phyloP scores from a whole-genome alignment of 1,140 invertebrate genomes.

The Radopholus similis region DNA sequence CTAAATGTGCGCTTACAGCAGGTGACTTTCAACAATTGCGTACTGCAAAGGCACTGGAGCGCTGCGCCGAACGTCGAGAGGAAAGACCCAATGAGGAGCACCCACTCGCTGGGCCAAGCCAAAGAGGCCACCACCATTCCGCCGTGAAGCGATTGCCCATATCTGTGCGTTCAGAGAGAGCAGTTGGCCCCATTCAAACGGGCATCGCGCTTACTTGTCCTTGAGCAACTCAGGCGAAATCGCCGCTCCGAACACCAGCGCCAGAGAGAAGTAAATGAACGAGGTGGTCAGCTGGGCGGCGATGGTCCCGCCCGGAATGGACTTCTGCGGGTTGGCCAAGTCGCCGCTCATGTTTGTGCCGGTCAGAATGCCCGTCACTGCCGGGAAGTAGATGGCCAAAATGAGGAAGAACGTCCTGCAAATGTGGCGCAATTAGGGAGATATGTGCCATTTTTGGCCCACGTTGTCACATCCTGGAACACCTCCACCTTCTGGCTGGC shows the following conservation, averaged over 20 bases:
- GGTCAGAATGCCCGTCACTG: conserved; percentile 97
- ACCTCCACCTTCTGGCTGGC: conserved; percentile 43
- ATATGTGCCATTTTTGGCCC: conserved; percentile 70
- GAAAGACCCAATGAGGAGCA: conserved; percentile 93
- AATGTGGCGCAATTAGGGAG: conserved; percentile 76
- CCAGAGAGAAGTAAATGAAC: conserved; percentile 70
- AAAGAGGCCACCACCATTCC: conserved; percentile 57
- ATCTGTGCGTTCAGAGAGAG: conserved; percentile 10
- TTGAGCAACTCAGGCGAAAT: conserved; percentile 47
- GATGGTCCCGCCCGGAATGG: conserved; percentile 94
- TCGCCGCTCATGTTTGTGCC: conserved; percentile 72
- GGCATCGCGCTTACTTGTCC: conserved; percentile 50
- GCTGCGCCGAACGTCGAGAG: conserved; percentile 94
- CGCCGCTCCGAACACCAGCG: conserved; percentile 53
- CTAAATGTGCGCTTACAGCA: conserved; percentile 46
- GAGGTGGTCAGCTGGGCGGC: conserved; percentile 94
- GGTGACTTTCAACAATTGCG: neutral
- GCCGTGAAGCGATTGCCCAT: conserved; percentile 49
- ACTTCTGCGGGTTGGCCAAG: conserved; percentile 92
- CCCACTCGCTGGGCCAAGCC: conserved; percentile 75
- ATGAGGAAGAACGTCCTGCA: conserved; percentile 91
- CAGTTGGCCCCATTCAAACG: neutral
- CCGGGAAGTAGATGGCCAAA: conserved; percentile 98
- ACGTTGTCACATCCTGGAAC: conserved; percentile 77
- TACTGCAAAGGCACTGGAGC: conserved; percentile 76